Base-by-base conservation (phyloP, 2,113 vertebrate species). In the Pyxicephalus adspersus region DNA sequence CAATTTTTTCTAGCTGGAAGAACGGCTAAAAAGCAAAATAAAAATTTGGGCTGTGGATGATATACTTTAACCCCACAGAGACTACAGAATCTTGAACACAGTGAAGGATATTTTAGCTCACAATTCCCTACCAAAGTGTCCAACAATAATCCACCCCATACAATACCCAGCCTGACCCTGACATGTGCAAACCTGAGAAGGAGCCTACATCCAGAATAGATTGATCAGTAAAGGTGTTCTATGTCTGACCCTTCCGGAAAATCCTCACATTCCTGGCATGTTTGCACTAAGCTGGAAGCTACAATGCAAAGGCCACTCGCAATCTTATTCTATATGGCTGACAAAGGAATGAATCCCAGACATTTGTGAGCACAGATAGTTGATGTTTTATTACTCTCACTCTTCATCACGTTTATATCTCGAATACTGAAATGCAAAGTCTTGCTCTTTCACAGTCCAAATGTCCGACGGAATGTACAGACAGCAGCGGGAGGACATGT, bases 401-500 rank as follows among this genome's bases (percentile, higher is more conserved):
- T 55, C 9, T 28, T 55, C 25, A 2, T 15, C 20, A 22, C 2
- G 20, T 17, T 17, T 50, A 22, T 38, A 23, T n/a, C 16, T n/a
- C 23, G n/a, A 18, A 22, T 45, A 17, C 34, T 61, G 57, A n/a
- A 60, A 28, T 71, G 29, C 4, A 73, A 2, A 58, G 15, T 83
- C 70, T 83, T 74, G 72, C 8, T 67, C 2, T 18, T 22, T 84
- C 72, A 0, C 83, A 99, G 98, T 90, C 87, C 85, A 99, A 98
- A 90, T 96, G 95, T 88, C 88, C 92, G 3, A 45, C 91, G 0
- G 96, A 99, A 52, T 88, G 85, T 29, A 67, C 84, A 4, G 97
- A 99, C 84, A 84, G 83, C 84, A 89, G 89, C 70, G 96, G 98
- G 78, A 98, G 92, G 87, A 95, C 95, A 60, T 93, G 96, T 71